A percentile compares a stretch with the other conserved stretches of the same genome.
phyloP scores from a whole-genome alignment of 2,888 invertebrate species.

The Stomorhina lunata region DNA sequence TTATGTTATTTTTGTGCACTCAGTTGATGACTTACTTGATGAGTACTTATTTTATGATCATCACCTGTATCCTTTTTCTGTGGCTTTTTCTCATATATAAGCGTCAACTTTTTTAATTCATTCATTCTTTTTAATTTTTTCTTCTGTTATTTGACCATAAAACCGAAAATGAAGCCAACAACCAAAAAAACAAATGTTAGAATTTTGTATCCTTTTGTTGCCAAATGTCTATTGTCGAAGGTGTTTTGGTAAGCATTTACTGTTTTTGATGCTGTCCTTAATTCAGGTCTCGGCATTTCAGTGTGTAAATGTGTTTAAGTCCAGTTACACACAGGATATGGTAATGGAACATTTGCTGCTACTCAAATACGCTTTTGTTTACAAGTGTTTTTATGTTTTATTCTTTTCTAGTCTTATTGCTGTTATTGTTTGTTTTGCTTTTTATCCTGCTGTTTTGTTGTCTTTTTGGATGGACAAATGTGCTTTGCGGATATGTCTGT shows the following conservation, averaged over 20 bases:
- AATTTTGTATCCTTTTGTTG: conserved; percentile 1
- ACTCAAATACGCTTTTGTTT: conserved; percentile 63
- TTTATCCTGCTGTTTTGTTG: neutral
- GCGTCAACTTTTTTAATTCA: neutral
- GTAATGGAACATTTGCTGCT: conserved; percentile 61
- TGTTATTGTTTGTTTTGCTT: neutral
- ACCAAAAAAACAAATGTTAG: conserved; percentile 25
- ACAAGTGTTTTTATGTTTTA: conserved; percentile 56
- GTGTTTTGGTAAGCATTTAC: conserved; percentile 43
- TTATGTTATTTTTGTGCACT: conserved; percentile 42
- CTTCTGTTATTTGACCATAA: conserved; percentile 33
- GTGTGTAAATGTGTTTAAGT: conserved; percentile 51
- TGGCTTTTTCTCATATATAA: conserved; percentile 2
- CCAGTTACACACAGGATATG: conserved; percentile 54
- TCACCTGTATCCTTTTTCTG: conserved; percentile 48
- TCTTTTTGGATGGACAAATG: conserved; percentile 26
- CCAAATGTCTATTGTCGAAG: conserved; percentile 49
- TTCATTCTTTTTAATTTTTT: neutral
- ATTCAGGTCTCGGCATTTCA: conserved; percentile 55
- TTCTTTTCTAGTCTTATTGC: neutral
- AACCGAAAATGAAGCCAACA: conserved; percentile 48
- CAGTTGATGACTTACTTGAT: conserved; percentile 54
- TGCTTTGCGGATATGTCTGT: neutral
- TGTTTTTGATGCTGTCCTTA: conserved; percentile 48
- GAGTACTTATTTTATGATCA: conserved; percentile 56